A percentile compares a stretch with the other conserved stretches of the same genome.
Conservation (phyloP, 1,140 invertebrate genomes). For the Babylonia areolata region DNA sequence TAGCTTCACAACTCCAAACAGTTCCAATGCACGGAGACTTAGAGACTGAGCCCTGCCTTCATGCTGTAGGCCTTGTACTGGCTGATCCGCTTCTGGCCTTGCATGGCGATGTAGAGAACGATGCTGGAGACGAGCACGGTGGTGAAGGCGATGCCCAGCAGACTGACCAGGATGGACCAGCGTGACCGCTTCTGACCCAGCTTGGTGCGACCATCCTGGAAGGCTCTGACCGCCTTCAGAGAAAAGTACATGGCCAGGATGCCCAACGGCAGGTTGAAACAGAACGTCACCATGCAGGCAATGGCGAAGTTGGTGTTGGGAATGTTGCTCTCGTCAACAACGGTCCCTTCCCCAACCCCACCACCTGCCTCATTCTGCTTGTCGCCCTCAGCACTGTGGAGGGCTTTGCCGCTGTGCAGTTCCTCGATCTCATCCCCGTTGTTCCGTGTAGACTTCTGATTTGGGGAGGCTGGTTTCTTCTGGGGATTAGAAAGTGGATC, state of each 20-base stretch:
- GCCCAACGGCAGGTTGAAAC: constrained; percentile 44
- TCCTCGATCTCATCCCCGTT: not conserved
- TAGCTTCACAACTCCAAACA: too few species aligned
- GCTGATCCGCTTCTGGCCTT: not conserved
- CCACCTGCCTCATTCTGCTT: not conserved
- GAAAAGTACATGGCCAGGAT: constrained; percentile 41
- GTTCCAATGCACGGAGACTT: not conserved
- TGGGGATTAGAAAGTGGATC: not conserved
- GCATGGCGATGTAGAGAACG: not conserved
- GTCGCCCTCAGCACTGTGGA: not conserved
- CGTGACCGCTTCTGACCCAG: not conserved
- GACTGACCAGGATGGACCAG: constrained; percentile 7
- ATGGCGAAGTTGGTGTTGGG: constrained; percentile 44
- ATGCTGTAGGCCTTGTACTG: not conserved
- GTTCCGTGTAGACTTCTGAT: not conserved
- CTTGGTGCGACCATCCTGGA: constrained; percentile 28
- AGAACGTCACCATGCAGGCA: constrained; percentile 35
- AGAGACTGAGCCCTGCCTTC: not conserved
- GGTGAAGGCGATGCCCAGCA: not conserved
- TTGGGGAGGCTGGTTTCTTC: not conserved
- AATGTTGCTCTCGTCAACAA: not conserved
- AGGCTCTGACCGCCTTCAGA: constrained; percentile 38
- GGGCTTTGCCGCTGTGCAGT: not conserved
- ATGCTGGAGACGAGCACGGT: constrained; percentile 7
- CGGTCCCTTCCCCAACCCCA: not conserved